phyloP scores from a whole-genome alignment of 2,113 vertebrate genomes.

The Serinus canaria region DNA sequence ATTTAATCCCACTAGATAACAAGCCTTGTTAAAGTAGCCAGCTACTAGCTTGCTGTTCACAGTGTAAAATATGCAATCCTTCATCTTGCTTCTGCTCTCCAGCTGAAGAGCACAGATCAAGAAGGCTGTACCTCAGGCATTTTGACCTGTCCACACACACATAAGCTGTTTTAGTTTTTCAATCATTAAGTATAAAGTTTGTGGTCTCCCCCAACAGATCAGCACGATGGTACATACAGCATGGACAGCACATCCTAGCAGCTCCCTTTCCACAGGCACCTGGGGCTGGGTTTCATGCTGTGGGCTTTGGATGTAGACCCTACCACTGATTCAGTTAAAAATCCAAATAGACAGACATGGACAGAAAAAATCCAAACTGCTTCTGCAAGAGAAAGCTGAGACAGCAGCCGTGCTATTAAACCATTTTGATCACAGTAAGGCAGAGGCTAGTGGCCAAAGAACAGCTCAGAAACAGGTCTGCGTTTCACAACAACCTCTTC shows the following conservation, averaged over 20 bases:
- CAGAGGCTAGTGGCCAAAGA: constrained; percentile 54
- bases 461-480: constrained; percentile 61
- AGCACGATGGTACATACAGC: rapidly evolving
- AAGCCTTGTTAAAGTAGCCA: neutral
- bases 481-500: constrained; percentile 36
- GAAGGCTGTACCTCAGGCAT: neutral
- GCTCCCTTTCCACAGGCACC: neutral
- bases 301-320: neutral
- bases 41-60: constrained; percentile 5
- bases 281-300: neutral
- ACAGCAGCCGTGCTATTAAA: neutral
- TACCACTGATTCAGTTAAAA: neutral
- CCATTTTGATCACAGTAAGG: neutral
- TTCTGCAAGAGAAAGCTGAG: neutral
- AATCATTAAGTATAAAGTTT: neutral
- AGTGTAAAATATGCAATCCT: neutral
- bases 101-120: neutral
- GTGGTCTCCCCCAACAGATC: neutral
- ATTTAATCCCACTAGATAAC: neutral
- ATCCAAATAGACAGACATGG: neutral
- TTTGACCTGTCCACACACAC: neutral
- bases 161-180: neutral
- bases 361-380: neutral
- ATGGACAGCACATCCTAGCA: neutral
- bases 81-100: neutral